A percentile compares a stretch with the other conserved stretches of the same genome.
Conservation (phyloP, 2,888 invertebrate genomes). For the Oscheius sp. region DNA sequence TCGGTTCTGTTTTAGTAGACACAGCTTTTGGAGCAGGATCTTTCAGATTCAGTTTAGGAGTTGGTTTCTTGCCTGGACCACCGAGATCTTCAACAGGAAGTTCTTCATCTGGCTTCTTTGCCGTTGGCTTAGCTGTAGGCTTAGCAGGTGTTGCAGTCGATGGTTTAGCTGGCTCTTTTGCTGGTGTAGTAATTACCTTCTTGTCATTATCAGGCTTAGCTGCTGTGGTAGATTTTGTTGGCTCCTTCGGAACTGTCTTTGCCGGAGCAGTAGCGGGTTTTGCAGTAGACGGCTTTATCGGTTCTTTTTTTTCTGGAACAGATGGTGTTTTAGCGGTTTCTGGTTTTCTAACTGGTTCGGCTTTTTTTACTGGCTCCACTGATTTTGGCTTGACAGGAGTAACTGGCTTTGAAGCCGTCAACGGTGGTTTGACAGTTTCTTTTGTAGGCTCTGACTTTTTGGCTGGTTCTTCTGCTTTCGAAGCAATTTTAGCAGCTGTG, state of each 20-base stretch:
- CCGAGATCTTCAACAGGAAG: slow-evolving; percentile 39
- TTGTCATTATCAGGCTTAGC: too few species aligned
- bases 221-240: neutral
- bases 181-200: neutral
- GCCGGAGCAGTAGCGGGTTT: neutral
- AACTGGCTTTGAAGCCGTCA: slow-evolving; percentile 22
- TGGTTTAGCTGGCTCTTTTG: slow-evolving; percentile 9
- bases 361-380: too few species aligned
- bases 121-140: neutral
- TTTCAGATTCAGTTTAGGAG: slow-evolving; percentile 21
- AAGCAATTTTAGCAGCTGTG: slow-evolving; percentile 17
- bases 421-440: neutral
- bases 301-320: slow-evolving; percentile 16
- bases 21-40: slow-evolving; percentile 33
- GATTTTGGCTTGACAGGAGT: slow-evolving; percentile 27
- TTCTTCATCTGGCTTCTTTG: slow-evolving; percentile 35
- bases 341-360: too few species aligned
- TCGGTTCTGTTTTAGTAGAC: slow-evolving; percentile 10
- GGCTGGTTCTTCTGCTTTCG: slow-evolving; percentile 36
- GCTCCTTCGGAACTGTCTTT: neutral
- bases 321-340: too few species aligned
- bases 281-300: neutral
- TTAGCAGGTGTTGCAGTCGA: neutral
- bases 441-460: slow-evolving; percentile 36
- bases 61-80: slow-evolving; percentile 43